Evolutionary conservation across 2,797 vertebrate species (phyloP).

Genomic region (Nannoperca australis): DNA sequence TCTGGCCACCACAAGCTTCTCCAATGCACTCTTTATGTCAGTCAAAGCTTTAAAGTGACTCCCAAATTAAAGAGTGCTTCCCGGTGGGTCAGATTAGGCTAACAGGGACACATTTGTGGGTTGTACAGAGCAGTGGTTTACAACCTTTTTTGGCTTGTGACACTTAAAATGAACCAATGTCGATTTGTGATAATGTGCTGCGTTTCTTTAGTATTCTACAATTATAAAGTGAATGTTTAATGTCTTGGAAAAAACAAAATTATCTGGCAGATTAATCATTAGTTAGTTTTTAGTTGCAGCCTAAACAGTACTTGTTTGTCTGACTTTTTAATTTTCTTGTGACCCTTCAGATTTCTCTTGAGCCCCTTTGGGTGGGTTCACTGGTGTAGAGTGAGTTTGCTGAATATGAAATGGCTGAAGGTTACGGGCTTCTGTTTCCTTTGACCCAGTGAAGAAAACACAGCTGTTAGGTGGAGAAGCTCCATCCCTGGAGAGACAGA

Average conservation of each 20-base stretch:
- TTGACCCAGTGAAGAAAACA: constrained; percentile 51
- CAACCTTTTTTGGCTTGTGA: neutral
- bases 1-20: neutral
- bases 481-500: constrained; percentile 44
- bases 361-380: neutral
- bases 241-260: neutral
- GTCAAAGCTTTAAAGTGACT: constrained; percentile 6
- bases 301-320: no score
- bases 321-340: neutral
- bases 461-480: constrained; percentile 60
- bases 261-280: no score
- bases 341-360: neutral
- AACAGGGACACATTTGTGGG: neutral
- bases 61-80: neutral
- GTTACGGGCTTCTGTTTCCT: constrained; percentile 35
- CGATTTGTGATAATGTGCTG: neutral
- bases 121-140: neutral
- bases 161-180: neutral
- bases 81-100: neutral
- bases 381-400: neutral
- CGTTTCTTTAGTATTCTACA: neutral
- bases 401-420: constrained; percentile 33
- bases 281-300: neutral
- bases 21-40: neutral
- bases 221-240: neutral